phyloP scores from a whole-genome alignment of 2,888 invertebrate species.

The Hermaeophaga mercurialis region DNA sequence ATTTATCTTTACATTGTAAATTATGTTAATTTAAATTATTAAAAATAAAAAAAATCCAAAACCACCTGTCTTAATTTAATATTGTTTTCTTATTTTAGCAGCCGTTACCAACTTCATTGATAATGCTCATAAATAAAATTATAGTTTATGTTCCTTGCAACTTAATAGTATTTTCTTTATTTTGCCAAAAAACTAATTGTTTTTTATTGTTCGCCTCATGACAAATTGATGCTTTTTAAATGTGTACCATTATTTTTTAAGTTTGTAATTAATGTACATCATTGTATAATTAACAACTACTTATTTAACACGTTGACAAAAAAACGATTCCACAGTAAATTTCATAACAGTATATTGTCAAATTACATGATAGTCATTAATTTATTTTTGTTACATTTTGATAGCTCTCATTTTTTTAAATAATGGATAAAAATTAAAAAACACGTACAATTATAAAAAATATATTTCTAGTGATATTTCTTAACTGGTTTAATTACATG shows the following conservation, averaged over 20 bases:
- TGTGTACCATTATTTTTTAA: slow-evolving; percentile 23
- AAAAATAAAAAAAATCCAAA: no score
- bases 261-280: slow-evolving; percentile 35
- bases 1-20: no score
- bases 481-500: background rate
- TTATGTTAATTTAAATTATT: no score
- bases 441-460: no score
- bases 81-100: no score
- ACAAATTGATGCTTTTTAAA: slow-evolving; percentile 14
- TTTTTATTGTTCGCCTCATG: slow-evolving; percentile 13
- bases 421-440: background rate
- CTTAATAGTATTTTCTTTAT: slow-evolving; percentile 8
- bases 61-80: no score
- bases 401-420: slow-evolving; percentile 1
- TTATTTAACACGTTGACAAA: slow-evolving; percentile 14
- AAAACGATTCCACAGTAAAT: no score
- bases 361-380: no score
- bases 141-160: slow-evolving; percentile 8
- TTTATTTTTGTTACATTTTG: no score
- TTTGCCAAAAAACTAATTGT: slow-evolving; percentile 19
- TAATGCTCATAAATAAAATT: background rate
- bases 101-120: no score
- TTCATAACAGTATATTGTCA: no score
- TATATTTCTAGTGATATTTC: background rate
- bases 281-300: slow-evolving; percentile 31